Conservation (phyloP, 2,113 vertebrate species). For the Paedocypris sp. region DNA sequence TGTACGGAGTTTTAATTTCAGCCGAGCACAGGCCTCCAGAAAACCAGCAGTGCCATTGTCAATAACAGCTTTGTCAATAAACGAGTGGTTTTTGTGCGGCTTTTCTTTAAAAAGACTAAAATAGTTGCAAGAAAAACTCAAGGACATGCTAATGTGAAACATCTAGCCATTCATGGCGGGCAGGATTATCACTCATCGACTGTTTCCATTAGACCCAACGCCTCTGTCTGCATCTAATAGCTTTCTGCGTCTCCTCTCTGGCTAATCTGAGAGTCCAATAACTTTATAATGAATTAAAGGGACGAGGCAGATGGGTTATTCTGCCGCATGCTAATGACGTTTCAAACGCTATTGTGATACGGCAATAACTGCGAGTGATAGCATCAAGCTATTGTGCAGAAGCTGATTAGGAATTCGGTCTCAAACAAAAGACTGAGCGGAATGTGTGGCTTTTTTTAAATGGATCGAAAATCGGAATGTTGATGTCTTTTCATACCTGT, state of each 20-base stretch:
- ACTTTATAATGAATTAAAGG: background rate
- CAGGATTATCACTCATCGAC: background rate
- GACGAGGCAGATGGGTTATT: background rate
- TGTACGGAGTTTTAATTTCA: too few species aligned
- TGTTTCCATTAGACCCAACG: constrained; percentile 1
- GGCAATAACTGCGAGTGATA: background rate
- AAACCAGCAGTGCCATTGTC: too few species aligned
- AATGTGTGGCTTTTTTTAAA: too few species aligned
- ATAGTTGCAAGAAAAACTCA: constrained; percentile 1
- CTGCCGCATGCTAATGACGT: background rate
- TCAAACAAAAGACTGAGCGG: too few species aligned
- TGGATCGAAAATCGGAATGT: too few species aligned
- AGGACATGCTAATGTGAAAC: background rate
- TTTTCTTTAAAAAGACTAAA: background rate
- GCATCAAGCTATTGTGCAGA: background rate
- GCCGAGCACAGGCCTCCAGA: too few species aligned
- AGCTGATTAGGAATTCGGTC: background rate
- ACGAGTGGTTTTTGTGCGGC: background rate
- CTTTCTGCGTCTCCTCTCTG: constrained; percentile 15
- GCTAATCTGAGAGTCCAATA: background rate
- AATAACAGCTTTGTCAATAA: too few species aligned
- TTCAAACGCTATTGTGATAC: constrained; percentile 14
- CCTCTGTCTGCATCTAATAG: constrained; percentile 29
- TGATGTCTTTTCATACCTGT: constrained; percentile 62
- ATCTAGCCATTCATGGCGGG: background rate